Conservation (phyloP, 2,113 vertebrate genomes). For the Notothenia coriiceps region DNA sequence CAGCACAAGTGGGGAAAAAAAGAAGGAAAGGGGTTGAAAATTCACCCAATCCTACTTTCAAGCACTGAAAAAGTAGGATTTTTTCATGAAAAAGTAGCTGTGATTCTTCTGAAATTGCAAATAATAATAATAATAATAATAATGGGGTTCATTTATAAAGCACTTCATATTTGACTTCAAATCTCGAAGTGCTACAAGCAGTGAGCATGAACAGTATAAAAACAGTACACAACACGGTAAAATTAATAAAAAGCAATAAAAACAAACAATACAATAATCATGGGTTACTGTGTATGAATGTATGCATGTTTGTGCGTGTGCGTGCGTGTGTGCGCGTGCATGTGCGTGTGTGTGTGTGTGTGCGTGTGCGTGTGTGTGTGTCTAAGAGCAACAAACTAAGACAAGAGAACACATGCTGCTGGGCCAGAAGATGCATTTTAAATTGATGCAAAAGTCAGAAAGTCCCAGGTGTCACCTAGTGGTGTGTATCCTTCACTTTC, state of each 20-base stretch:
- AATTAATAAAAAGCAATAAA: no score
- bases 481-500: slow-evolving; percentile 29
- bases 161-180: no score
- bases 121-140: not conserved
- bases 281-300: not conserved
- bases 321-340: not conserved
- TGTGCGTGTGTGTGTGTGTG: not conserved
- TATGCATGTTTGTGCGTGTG: slow-evolving; percentile 1
- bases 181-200: no score
- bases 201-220: no score
- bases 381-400: slow-evolving; percentile 19
- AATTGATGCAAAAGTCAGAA: slow-evolving; percentile 52
- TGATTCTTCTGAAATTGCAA: slow-evolving; percentile 36
- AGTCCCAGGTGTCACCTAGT: slow-evolving; percentile 35
- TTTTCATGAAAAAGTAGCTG: slow-evolving; percentile 38
- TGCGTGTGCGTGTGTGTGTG: slow-evolving; percentile 7
- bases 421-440: slow-evolving; percentile 50
- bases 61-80: no score
- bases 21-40: not conserved
- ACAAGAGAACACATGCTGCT: slow-evolving; percentile 54
- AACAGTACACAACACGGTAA: no score
- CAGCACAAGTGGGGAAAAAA: slow-evolving; percentile 4
- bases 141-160: no score
- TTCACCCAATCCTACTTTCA: slow-evolving; percentile 23
- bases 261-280: not conserved